Percentiles rank a stretch among this genome's conserved stretches.
phyloP scores from a whole-genome alignment of 2,888 invertebrate species.

The Tetragonula carbonaria region DNA sequence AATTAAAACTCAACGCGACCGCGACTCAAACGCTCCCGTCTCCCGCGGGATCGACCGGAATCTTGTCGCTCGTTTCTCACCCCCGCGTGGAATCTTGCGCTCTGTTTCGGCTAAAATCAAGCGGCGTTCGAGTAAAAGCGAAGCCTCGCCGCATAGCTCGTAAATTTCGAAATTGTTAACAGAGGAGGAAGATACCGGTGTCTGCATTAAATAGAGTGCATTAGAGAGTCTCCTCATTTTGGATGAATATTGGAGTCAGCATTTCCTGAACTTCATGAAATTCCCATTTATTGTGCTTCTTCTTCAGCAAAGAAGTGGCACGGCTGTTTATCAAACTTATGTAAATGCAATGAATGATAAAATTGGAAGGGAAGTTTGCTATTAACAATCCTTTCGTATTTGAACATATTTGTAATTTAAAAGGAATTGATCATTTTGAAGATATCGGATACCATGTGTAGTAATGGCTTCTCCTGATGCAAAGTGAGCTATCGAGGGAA shows the following conservation, averaged over 20 bases:
- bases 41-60: background rate
- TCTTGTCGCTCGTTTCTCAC: background rate
- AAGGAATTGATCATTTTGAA: slow-evolving; percentile 99
- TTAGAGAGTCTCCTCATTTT: slow-evolving; percentile 91
- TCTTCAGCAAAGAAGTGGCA: slow-evolving; percentile 99
- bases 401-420: slow-evolving; percentile 97
- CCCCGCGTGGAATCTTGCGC: too few relatives aligned
- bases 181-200: slow-evolving; percentile 99
- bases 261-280: slow-evolving; percentile 97
- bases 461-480: slow-evolving; percentile 99
- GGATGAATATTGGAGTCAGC: slow-evolving; percentile 99
- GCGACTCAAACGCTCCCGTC: background rate
- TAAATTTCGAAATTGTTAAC: slow-evolving; percentile 90
- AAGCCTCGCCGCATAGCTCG: too few relatives aligned
- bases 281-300: slow-evolving; percentile 99
- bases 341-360: slow-evolving; percentile 99
- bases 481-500: slow-evolving; percentile 98
- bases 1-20: slow-evolving; percentile 13
- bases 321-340: slow-evolving; percentile 99
- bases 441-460: slow-evolving; percentile 99
- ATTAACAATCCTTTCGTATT: slow-evolving; percentile 99
- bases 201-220: slow-evolving; percentile 99
- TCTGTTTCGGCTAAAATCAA: too few relatives aligned
- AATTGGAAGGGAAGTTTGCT: slow-evolving; percentile 96
- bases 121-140: too few relatives aligned